These are phyloP conservation scores for Bovichtus diacanthus DNA, from an alignment of 2,797 vertebrate species.

Conservation along the genomic window DNA sequence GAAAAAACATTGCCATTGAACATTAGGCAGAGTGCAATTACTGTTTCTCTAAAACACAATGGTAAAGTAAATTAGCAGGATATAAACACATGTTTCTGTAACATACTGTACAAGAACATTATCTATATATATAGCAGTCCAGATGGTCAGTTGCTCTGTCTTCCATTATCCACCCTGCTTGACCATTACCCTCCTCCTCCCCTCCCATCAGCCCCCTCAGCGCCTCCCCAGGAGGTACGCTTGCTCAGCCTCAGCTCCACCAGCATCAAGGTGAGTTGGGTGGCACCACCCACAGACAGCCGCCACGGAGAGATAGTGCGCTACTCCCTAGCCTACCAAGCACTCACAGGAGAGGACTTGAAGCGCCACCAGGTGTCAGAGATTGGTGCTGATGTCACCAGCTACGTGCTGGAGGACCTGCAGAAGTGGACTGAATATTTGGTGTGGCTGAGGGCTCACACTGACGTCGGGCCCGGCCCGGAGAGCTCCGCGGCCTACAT, in stretches of 20 bases:
- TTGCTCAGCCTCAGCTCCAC: slow-evolving; percentile 93
- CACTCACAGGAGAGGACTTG: slow-evolving; percentile 88
- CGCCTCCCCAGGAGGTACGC: slow-evolving; percentile 92
- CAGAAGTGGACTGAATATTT: slow-evolving; percentile 96
- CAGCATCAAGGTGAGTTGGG: slow-evolving; percentile 95
- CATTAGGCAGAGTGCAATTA: background rate
- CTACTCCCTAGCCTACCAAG: slow-evolving; percentile 93
- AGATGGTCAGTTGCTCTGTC: slow-evolving; percentile 75
- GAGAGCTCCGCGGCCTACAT: slow-evolving; percentile 88
- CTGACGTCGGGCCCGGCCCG: slow-evolving; percentile 91
- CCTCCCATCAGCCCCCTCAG: slow-evolving; percentile 90
- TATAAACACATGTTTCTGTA: background rate
- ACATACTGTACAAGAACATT: background rate
- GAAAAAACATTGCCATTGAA: background rate
- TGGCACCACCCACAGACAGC: slow-evolving; percentile 91
- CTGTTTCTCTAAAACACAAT: background rate
- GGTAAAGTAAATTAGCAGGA: background rate
- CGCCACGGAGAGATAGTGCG: slow-evolving; percentile 90
- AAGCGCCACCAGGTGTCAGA: slow-evolving; percentile 89
- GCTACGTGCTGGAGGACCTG: slow-evolving; percentile 91
- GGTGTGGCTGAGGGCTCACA: slow-evolving; percentile 95
- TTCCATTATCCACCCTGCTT: slow-evolving; percentile 83
- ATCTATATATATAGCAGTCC: slow-evolving; percentile 30
- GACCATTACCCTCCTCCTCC: slow-evolving; percentile 79
- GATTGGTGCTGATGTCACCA: slow-evolving; percentile 88